Base-by-base conservation (phyloP, 2,797 vertebrate species). In the Moxostoma hubbsi region DNA sequence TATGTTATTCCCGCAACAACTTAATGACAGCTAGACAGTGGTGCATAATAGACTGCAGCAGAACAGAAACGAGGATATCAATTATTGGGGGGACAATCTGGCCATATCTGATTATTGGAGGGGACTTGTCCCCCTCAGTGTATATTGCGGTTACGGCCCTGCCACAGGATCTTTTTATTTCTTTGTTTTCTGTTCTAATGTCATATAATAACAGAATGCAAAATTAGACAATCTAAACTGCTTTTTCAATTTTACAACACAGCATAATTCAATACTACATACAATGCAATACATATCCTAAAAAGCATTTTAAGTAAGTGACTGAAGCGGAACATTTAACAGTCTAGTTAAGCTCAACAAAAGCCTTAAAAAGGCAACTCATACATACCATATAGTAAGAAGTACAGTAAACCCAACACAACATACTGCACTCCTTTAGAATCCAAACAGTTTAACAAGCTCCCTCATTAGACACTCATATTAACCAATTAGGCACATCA, bases 401-500 rank as follows among this genome's bases (percentile, higher is more conserved):
- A 71, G 13, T 36, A 36, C 36, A 36, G 36, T 36, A 36, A 36
- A 36, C 61, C 43, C 50, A 64, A 51, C 15, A 59, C 51, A 47
- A 47, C 50, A 79, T 57, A 55, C 16, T 65, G 61, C 59, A 49
- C 61, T 79, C 77, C 77, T 72, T 79, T 12, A 79, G 77, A 68
- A 79, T 11, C 24, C 58, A 71, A 64, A 78, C 77, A 43, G 59
- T 79, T 63, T 79, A 79, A 79, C 53, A 16, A 65, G 68, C 51
- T 72, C 51, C 77, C 57, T 71, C 77, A 65, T 72, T 68, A 79
- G 68, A 79, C 68, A 57, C 77, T 57, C 77, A 65, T 79, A 79
- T 79, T 72, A 72, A 68, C 77, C 77, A 79, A 72, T 79, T 79
- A 79, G 64, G 77, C 50, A 64, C 77, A 79, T 79, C 53, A 79